Conservation (phyloP, 2,113 vertebrate species). For the Chamaea fasciata region DNA sequence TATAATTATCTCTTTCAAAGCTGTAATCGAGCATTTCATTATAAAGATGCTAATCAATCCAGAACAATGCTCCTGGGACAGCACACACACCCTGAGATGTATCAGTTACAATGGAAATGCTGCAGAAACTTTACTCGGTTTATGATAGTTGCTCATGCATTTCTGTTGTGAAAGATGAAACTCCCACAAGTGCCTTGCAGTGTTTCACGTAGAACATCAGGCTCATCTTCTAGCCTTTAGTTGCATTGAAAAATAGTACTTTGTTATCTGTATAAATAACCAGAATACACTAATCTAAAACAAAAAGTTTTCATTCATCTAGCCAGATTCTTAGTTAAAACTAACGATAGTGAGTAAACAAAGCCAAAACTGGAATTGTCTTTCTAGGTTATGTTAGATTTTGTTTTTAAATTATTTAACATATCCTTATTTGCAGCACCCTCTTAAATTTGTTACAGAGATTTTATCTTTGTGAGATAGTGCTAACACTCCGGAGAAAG, state of each 20-base stretch:
- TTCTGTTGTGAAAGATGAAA: conserved; percentile 19
- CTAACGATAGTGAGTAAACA: neutral
- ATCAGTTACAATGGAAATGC: neutral
- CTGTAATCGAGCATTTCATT: conserved; percentile 56
- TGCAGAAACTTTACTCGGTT: conserved; percentile 2
- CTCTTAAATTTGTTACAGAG: neutral
- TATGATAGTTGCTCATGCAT: conserved; percentile 17
- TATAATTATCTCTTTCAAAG: conserved; percentile 61
- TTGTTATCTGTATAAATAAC: neutral
- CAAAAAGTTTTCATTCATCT: neutral
- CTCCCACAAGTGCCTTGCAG: neutral
- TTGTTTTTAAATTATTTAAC: neutral
- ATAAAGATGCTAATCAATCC: conserved; percentile 30
- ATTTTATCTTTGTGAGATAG: neutral
- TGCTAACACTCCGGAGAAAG: neutral
- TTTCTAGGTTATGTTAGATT: neutral
- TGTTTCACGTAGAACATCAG: neutral
- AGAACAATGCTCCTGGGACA: conserved; percentile 47
- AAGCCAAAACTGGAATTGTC: neutral
- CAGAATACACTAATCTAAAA: neutral
- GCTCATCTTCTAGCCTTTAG: neutral
- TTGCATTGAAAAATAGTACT: neutral
- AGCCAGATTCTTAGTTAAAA: neutral
- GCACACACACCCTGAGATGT: neutral
- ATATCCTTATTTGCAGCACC: neutral